phyloP scores from a whole-genome alignment of 2,888 invertebrate species.

The Ennomos erosarius region DNA sequence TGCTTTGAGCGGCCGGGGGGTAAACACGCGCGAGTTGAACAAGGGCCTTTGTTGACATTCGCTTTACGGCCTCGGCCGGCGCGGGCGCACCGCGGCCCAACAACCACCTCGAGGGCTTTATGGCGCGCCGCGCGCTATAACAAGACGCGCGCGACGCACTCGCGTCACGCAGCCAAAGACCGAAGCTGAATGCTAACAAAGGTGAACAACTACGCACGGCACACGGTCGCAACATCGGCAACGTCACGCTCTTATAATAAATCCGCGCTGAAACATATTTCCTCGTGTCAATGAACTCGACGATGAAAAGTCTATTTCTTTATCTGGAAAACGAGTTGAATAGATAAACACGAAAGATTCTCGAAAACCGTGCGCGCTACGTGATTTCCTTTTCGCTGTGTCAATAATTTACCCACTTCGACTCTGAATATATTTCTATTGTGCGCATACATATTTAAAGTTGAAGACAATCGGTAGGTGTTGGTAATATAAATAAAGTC shows the following conservation, averaged over 20 bases:
- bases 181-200: constrained; percentile 44
- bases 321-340: constrained; percentile 52
- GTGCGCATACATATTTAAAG: constrained; percentile 72
- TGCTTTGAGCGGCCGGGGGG: constrained; percentile 80
- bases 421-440: constrained; percentile 70
- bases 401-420: constrained; percentile 59
- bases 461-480: constrained; percentile 71
- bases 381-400: constrained; percentile 75
- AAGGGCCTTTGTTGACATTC: constrained; percentile 80
- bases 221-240: constrained; percentile 24
- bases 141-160: constrained; percentile 49
- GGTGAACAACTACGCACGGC: constrained; percentile 44
- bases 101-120: constrained; percentile 66
- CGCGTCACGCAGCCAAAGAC: constrained; percentile 29
- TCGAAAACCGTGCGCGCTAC: constrained; percentile 62
- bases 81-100: constrained; percentile 6
- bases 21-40: constrained; percentile 74
- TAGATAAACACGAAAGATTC: constrained; percentile 59
- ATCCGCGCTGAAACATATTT: constrained; percentile 32
- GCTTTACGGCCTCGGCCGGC: constrained; percentile 64
- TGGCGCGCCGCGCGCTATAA: constrained; percentile 65
- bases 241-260: constrained; percentile 22
- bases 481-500: constrained; percentile 74
- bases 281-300: constrained; percentile 47
- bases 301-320: constrained; percentile 44